Base-by-base conservation (phyloP, 2,113 vertebrate genomes). In the Lepisosteus osseus region DNA sequence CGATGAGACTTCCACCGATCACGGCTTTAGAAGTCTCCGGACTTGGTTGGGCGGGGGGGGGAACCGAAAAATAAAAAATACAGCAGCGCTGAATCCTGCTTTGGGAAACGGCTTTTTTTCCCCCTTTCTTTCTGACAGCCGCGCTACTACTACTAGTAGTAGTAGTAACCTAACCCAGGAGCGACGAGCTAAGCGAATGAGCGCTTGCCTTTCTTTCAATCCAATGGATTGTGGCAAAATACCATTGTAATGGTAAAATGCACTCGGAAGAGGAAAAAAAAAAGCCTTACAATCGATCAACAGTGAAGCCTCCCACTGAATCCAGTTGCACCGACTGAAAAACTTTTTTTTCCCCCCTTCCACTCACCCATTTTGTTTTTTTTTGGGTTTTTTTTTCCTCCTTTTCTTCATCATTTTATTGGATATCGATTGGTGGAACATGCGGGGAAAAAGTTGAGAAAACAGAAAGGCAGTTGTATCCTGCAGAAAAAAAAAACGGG, bases 171-270 rank as follows among this genome's bases (percentile, higher is more conserved):
- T 47, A 70, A 75, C 74, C 73, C 54, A 47, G 54, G 61, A 40
- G 67, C 47, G 42, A 62, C 42, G 68, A 65, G 69, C 3, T 69
- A 72, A 41, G 17, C 2, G 76, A 78, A 79, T 81, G 78, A 43
- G 78, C 71, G 86, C 86, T 84, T 85, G 82, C 75, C 80, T 91
- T 87, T 95, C 93, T 94, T 90, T 82, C 77, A 82, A 91, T 88
- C 86, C 94, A 90, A 77, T 90, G 91, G 89, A 86, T 93, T 93
- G 92, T 88, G 86, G 89, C 86, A 90, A 90, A 87, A 93, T 89
- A 86, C 91, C 85, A 93, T 96, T 96, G 94, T 97, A 88, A 97
- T 96, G 96, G 91, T 95, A 94, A 97, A 95, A 87, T 74, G 81
- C 88, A 82, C 72, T 88, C 81, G 66, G 84, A 81, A 85, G 84